Base-by-base conservation (phyloP, 1,140 invertebrate genomes). In the Chironomus tepperi region DNA sequence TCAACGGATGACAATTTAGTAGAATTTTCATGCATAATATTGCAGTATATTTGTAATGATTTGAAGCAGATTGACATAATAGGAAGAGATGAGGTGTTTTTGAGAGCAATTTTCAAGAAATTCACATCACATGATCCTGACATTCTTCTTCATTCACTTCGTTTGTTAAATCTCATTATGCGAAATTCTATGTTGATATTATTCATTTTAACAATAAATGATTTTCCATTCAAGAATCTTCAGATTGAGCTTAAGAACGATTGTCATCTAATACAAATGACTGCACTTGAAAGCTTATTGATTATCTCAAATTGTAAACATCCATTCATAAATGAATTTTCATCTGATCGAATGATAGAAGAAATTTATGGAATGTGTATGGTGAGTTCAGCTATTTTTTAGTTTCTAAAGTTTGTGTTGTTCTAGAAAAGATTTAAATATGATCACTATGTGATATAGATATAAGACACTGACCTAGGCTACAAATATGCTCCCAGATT, bases 1-100 rank as follows among this genome's bases (percentile, higher is more conserved):
- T 70, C 65, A 70, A 19, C 19, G 16, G 65, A 19, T 70, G 16
- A 70, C n/a, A 70, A 70, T 18, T 70, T 70, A 70, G 65, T 70
- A 10, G 65, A 70, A 70, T 70, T 19, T 19, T 19, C 47, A 70
- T 70, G 65, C 18, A 70, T 70, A 10, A 18, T 70, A 8, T 19
- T 70, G 10, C 16, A 70, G 9, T 70, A 19, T 70, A 9, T 19
- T 6, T 18, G 19, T 19, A 18, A 7, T 21, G 65, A 70, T 70
- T 21, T 70, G 16, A 6, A 19, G 10, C 16, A 70, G 12, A 19
- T 70, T 7, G 15, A 70, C 18, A 16, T 8, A 19, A 19, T 19
- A 9, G 18, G 8, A 70, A 0, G 9, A 19, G 16, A 19, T 6
- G 7, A 6, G 18, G 16, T 7, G 18, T 21, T 18, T 19, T n/a